These are phyloP conservation scores for Bufotes viridis DNA, from an alignment of 2,797 vertebrate species.

Conservation along the genomic window DNA sequence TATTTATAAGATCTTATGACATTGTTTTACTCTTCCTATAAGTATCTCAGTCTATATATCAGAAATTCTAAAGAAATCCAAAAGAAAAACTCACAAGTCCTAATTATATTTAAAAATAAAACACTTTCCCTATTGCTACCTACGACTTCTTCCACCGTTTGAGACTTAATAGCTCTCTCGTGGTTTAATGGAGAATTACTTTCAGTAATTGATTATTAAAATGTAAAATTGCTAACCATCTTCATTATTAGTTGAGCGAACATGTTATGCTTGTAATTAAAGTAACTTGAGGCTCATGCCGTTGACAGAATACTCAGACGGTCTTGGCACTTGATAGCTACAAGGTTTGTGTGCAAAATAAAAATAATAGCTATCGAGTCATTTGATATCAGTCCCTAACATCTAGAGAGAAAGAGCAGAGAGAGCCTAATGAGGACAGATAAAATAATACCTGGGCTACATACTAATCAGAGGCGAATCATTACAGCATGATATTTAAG, in stretches of 20 bases:
- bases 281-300: conserved; percentile 89
- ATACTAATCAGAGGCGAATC: conserved; percentile 40
- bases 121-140: conserved; percentile 84
- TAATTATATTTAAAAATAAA: conserved; percentile 94
- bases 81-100: conserved; percentile 84
- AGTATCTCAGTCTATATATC: conserved; percentile 82
- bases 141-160: conserved; percentile 88
- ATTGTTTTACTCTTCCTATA: conserved; percentile 72
- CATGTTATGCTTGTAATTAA: conserved; percentile 98
- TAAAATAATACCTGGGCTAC: conserved; percentile 69
- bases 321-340: conserved; percentile 75
- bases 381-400: conserved; percentile 75
- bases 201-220: conserved; percentile 99
- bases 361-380: conserved; percentile 83
- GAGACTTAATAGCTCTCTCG: conserved; percentile 98
- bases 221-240: conserved; percentile 97
- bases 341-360: conserved; percentile 81
- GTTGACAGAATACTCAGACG: conserved; percentile 80
- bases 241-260: conserved; percentile 95
- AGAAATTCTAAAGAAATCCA: conserved; percentile 80
- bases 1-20: conserved; percentile 83
- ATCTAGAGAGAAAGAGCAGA: conserved; percentile 70
- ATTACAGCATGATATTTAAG: conserved; percentile 33
- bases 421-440: conserved; percentile 73
- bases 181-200: conserved; percentile 96